phyloP scores from a whole-genome alignment of 2,888 invertebrate species.

The Mimachlamys varia region DNA sequence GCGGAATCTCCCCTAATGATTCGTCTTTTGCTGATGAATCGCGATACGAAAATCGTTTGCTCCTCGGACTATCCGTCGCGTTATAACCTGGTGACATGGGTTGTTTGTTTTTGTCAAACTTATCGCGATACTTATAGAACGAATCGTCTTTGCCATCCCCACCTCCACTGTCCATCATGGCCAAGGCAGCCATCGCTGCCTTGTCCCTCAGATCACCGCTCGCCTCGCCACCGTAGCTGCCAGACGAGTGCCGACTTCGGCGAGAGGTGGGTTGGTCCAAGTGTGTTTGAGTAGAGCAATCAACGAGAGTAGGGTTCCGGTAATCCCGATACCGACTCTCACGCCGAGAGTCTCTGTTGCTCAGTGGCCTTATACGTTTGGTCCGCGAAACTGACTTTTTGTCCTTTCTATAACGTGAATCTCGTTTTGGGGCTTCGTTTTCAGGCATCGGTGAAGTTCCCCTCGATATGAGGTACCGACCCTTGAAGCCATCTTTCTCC shows the following conservation, averaged over 20 bases:
- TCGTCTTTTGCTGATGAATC: constrained; percentile 54
- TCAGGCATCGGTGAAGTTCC: constrained; percentile 78
- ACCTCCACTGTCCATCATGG: constrained; percentile 56
- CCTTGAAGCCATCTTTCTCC: constrained; percentile 65
- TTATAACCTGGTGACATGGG: constrained; percentile 56
- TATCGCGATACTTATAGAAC: constrained; percentile 70
- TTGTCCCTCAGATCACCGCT: constrained; percentile 60
- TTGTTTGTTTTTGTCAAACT: constrained; percentile 57
- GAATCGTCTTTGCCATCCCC: constrained; percentile 59
- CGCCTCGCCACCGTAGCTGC: constrained; percentile 50
- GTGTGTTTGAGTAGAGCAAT: constrained; percentile 72
- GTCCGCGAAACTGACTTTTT: constrained; percentile 68
- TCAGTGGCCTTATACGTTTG: constrained; percentile 67
- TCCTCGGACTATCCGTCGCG: constrained; percentile 40
- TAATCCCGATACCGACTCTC: constrained; percentile 59
- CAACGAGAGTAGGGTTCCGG: constrained; percentile 61
- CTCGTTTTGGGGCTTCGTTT: constrained; percentile 61
- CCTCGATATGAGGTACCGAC: constrained; percentile 74
- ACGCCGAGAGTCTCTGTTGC: constrained; percentile 56
- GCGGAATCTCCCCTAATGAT: constrained; percentile 65
- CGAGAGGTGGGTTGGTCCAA: constrained; percentile 63
- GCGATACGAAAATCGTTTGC: constrained; percentile 44
- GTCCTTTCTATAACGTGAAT: constrained; percentile 60
- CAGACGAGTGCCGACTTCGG: constrained; percentile 56
- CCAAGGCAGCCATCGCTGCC: constrained; percentile 61